Evolutionary conservation across 1,140 invertebrate species (phyloP).

Genomic region (Stratiolaelaps scimitus): DNA sequence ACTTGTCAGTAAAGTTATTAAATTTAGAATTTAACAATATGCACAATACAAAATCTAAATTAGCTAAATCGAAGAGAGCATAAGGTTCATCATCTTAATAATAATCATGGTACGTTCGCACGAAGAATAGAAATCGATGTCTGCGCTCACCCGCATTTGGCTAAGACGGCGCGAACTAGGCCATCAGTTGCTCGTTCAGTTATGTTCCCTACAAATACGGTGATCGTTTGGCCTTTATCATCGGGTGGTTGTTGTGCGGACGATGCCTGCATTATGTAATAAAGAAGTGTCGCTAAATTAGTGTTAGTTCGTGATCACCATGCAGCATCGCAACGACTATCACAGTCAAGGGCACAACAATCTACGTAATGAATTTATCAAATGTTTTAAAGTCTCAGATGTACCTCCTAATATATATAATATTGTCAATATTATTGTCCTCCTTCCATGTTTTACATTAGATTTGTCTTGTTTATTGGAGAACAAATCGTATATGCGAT

Average conservation of each 20-base stretch:
- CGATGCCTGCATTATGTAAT: background rate
- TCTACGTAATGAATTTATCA: background rate
- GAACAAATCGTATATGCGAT: no score
- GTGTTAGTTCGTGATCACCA: background rate
- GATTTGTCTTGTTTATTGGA: no score
- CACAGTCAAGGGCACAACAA: no score
- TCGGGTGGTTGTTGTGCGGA: background rate
- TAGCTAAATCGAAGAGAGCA: no score
- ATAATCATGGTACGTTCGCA: no score
- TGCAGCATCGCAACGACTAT: background rate
- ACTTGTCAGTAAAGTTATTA: no score
- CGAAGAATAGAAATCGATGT: slow-evolving; percentile 31
- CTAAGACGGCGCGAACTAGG: slow-evolving; percentile 58
- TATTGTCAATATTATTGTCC: background rate
- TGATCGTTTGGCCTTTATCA: slow-evolving; percentile 66
- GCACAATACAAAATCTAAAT: no score
- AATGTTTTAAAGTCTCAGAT: background rate
- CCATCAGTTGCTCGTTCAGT: slow-evolving; percentile 84
- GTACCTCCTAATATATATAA: background rate
- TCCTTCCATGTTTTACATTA: no score
- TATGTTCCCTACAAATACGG: slow-evolving; percentile 97
- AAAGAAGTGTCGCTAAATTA: background rate
- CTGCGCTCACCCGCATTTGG: slow-evolving; percentile 37
- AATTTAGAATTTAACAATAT: no score
- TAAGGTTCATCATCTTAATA: no score